Evolutionary conservation across 2,113 vertebrate genomes (phyloP).

Genomic region (Eubucco bourcierii): DNA sequence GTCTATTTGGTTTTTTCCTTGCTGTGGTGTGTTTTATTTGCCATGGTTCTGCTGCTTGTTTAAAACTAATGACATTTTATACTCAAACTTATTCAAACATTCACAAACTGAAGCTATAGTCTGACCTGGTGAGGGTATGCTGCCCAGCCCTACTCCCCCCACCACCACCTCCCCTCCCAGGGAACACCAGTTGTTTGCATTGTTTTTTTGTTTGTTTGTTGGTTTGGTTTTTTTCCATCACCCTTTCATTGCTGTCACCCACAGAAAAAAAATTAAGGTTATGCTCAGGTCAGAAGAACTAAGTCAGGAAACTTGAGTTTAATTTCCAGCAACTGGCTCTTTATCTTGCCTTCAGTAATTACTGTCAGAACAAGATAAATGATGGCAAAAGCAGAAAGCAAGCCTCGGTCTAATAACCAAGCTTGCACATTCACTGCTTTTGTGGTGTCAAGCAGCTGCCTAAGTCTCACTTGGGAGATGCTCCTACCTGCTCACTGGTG

Average conservation of each 20-base stretch:
- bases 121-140: neutral
- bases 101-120: neutral
- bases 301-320: neutral
- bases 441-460: neutral
- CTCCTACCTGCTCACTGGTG: fast-evolving
- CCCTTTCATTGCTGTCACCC: neutral
- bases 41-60: neutral
- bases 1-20: neutral
- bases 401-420: neutral
- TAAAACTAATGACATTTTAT: neutral
- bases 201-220: too few relatives aligned
- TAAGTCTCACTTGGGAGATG: neutral
- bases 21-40: neutral
- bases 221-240: neutral
- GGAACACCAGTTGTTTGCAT: neutral
- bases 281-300: neutral
- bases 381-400: neutral
- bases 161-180: neutral
- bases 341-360: neutral
- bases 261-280: neutral
- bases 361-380: neutral
- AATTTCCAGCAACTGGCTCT: neutral
- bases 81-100: neutral
- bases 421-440: fast-evolving
- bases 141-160: neutral